Conservation (phyloP, 2,113 vertebrate species). For the Dasyurus viverrinus region DNA sequence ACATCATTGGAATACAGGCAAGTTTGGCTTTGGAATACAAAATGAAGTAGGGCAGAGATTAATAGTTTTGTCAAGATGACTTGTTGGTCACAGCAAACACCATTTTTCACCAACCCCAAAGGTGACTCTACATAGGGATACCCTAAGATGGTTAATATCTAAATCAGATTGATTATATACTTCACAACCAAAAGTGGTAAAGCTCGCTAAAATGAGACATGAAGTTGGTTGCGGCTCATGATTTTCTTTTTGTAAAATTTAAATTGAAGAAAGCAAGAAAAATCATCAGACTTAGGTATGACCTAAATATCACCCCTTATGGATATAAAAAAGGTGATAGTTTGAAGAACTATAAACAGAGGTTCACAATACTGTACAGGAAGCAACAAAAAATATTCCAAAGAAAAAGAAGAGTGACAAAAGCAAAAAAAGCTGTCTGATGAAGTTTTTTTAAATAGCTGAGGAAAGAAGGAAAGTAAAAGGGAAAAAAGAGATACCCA, state of each 20-base stretch:
- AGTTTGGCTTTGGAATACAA: background rate
- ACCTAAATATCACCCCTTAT: background rate
- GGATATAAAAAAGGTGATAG: background rate
- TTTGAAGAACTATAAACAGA: background rate
- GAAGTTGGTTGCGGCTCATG: background rate
- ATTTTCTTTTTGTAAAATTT: background rate
- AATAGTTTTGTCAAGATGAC: background rate
- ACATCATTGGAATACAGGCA: background rate
- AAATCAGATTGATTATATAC: background rate
- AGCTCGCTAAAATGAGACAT: no score
- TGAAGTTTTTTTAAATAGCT: background rate
- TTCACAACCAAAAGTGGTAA: background rate
- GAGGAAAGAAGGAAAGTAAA: background rate
- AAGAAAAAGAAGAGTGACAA: background rate
- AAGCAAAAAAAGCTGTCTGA: background rate
- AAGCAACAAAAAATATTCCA: background rate
- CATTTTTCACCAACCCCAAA: background rate
- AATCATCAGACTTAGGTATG: background rate
- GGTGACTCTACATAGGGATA: background rate
- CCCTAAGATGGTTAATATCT: background rate
- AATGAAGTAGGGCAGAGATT: background rate
- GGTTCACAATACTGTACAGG: background rate
- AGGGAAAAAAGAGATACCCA: background rate
- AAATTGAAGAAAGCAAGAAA: background rate
- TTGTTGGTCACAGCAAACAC: background rate